Evolutionary conservation across 1,140 invertebrate species (phyloP).

Genomic region (Pseudobourletiella spinata): DNA sequence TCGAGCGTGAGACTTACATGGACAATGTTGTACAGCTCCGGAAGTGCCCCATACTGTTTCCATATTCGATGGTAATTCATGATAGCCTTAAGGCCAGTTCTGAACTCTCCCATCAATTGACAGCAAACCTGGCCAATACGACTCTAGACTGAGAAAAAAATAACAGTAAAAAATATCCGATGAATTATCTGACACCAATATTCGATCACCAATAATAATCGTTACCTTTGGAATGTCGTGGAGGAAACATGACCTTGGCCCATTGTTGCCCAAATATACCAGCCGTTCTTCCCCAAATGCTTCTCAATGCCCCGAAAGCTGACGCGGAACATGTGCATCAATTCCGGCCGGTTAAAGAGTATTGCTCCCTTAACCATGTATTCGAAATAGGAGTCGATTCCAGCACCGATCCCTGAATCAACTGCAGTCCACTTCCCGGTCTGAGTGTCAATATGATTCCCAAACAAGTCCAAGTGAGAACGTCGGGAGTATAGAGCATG

Average conservation of each 20-base stretch:
- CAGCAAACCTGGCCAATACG: constrained; percentile 95
- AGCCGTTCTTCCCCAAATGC: constrained; percentile 85
- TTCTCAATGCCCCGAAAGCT: constrained; percentile 69
- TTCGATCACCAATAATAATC: not conserved
- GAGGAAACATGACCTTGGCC: constrained; percentile 86
- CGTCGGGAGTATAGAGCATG: constrained; percentile 71
- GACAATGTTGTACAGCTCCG: constrained; percentile 94
- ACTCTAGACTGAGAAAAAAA: constrained; percentile 56
- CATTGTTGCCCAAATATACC: constrained; percentile 96
- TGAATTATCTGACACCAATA: no score
- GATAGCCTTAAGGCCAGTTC: constrained; percentile 80
- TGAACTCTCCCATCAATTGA: constrained; percentile 83
- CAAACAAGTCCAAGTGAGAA: constrained; percentile 70
- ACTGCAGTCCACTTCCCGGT: constrained; percentile 94
- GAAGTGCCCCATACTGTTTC: constrained; percentile 93
- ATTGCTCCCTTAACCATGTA: constrained; percentile 91
- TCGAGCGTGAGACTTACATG: constrained; percentile 46
- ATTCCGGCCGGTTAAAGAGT: constrained; percentile 61
- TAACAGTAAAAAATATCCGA: not conserved
- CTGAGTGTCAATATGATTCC: constrained; percentile 66
- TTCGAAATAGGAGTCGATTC: constrained; percentile 98
- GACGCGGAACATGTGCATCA: constrained; percentile 86
- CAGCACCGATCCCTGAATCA: constrained; percentile 68
- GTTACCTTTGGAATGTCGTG: constrained; percentile 85
- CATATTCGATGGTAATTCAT: constrained; percentile 94